Evolutionary conservation across 2,888 invertebrate genomes (phyloP).

Genomic region (Frankliniella fusca): DNA sequence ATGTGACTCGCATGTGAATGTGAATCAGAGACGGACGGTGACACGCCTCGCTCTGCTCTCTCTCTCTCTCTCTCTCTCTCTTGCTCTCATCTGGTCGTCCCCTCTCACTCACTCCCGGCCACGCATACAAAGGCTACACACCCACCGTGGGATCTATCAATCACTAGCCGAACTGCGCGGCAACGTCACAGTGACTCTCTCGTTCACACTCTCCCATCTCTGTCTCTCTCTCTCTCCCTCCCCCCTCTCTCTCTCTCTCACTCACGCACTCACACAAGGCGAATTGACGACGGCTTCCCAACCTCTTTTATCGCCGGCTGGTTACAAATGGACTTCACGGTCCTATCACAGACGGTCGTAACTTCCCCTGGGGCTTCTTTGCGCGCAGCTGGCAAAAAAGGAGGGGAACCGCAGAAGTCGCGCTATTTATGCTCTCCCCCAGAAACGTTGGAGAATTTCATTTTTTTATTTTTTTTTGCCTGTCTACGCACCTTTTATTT

Average conservation of each 20-base stretch:
- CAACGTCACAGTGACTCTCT: background rate
- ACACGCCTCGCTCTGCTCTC: background rate
- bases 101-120: background rate
- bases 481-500: no score
- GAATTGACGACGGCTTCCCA: no score
- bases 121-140: no score
- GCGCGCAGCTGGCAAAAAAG: background rate
- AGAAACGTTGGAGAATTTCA: background rate
- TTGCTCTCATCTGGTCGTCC: background rate
- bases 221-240: background rate
- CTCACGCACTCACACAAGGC: background rate
- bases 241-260: background rate
- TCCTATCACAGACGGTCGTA: no score
- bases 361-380: no score
- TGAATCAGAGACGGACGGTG: background rate
- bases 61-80: no score
- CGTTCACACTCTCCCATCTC: background rate
- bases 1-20: background rate
- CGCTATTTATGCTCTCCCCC: background rate
- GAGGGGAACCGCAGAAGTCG: background rate
- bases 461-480: background rate
- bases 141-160: no score
- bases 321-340: no score
- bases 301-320: no score
- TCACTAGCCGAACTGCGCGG: background rate